Evolutionary conservation across 2,113 vertebrate species (phyloP), one percentile per base, ranked within the genome.

Genomic region (Microtus montanus): DNA sequence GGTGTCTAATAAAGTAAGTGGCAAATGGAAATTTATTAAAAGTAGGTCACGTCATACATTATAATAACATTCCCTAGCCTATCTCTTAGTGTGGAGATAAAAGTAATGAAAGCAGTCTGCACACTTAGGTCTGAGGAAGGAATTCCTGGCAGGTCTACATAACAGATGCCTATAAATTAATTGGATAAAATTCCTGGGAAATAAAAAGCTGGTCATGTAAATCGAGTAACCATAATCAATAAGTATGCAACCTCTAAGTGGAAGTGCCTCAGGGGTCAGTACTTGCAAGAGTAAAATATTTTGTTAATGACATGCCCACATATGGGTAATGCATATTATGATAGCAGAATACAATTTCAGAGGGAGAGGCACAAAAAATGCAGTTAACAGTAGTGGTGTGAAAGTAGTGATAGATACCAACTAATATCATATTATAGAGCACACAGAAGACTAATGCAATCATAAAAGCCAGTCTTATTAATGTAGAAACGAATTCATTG

Each of bases 1-100:
- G 92, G 94, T 93, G 88, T 97, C 95, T 97, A 96, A 97, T 98
- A 97, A 97, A 96, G 93, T 84, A 94, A 96, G 96, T 92, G 87
- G 93, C 92, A 97, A 98, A 97, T 93, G 92, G 75, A 93, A 96
- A 95, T 97, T 94, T 97, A 95, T 97, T 97, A 97, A 96, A 95
- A 97, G 86, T 97, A 97, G 97, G 96, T 97, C 96, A 97, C 20
- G 7, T 93, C 95, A 92, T 63, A 89, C 52, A 94, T 77, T 95
- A 74, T 96, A 96, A 96, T 91, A 95, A 73, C 78, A 88, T 95
- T 87, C 93, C 95, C 64, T 89, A 86, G 92, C 82, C 89, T 92
- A 86, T 96, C 92, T 97, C 93, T 78, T 93, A 73, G 89, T 33
- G 41, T 75, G 85, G 70, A 94, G 96, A 96, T 97, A 96, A 96